phyloP scores from a whole-genome alignment of 1,140 invertebrate species.

The Hestina assimilis region DNA sequence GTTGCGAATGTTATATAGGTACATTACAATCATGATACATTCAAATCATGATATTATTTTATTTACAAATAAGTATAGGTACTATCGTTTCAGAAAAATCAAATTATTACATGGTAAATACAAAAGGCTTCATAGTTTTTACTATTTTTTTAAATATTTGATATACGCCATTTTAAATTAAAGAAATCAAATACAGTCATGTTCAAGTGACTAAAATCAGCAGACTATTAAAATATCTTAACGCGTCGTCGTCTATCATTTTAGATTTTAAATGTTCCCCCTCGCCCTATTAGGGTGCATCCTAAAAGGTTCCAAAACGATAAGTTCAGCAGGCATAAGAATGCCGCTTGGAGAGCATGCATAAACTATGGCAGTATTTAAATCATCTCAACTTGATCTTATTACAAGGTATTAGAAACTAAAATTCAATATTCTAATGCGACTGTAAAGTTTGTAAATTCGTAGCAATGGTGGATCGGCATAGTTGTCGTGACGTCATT shows the following conservation, averaged over 20 bases:
- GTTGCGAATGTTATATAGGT: too few species aligned
- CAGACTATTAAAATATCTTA: conserved; percentile 58
- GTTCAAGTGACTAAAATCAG: conserved; percentile 26
- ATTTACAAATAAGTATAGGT: too few species aligned
- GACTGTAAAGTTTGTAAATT: conserved; percentile 41
- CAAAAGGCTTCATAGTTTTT: too few species aligned
- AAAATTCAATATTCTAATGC: conserved; percentile 29
- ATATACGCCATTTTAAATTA: too few species aligned
- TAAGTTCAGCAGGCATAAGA: conserved; percentile 66
- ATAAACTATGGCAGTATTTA: conserved; percentile 35
- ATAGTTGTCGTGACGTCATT: conserved; percentile 73
- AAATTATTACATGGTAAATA: too few species aligned
- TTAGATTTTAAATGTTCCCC: conserved; percentile 60
- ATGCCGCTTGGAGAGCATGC: conserved; percentile 66
- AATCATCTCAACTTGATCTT: conserved; percentile 13
- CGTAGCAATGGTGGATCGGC: conserved; percentile 66
- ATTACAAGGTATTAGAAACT: conserved; percentile 25
- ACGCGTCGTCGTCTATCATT: conserved; percentile 51
- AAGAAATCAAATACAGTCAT: not conserved
- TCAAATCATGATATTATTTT: too few species aligned
- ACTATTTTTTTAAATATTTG: too few species aligned
- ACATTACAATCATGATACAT: too few species aligned
- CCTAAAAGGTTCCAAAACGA: conserved; percentile 69
- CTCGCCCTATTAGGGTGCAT: conserved; percentile 68
- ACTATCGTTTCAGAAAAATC: too few species aligned